These are phyloP conservation scores for Bombus haemorrhoidalis DNA, from an alignment of 1,140 invertebrate species.

Conservation along the genomic window DNA sequence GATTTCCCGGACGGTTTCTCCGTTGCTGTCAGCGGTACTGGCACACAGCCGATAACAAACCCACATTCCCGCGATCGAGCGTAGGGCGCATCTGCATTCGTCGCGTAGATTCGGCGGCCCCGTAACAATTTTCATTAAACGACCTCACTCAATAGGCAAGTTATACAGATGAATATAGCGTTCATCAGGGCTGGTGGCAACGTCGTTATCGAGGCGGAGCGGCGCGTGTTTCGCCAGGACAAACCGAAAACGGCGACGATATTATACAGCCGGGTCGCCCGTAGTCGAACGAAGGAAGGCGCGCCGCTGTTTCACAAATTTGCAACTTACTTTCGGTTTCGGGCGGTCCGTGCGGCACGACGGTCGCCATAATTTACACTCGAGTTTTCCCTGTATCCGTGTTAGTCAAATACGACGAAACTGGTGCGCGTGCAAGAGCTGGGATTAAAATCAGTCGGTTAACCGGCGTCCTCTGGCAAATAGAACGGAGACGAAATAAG, in stretches of 20 bases:
- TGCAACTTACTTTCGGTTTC: conserved; percentile 63
- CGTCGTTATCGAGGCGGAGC: conserved; percentile 32
- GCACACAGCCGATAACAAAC: conserved; percentile 21
- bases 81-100: conserved; percentile 47
- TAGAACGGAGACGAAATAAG: background rate
- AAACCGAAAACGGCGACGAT: conserved; percentile 22
- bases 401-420: conserved; percentile 47
- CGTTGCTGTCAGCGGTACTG: background rate
- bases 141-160: conserved; percentile 41
- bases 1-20: background rate
- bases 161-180: conserved; percentile 48
- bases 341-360: background rate
- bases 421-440: background rate
- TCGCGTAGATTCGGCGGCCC: conserved; percentile 36
- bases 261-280: conserved; percentile 31
- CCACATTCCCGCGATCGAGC: background rate
- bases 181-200: conserved; percentile 31
- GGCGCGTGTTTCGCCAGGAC: conserved; percentile 7
- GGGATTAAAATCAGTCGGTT: conserved; percentile 41
- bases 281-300: conserved; percentile 2
- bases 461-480: background rate
- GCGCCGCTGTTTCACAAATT: conserved; percentile 59
- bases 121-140: conserved; percentile 61
- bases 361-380: conserved; percentile 29
- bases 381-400: conserved; percentile 28